Evolutionary conservation across 2,888 invertebrate species (phyloP).

Genomic region (Ormyrus pomaceus): DNA sequence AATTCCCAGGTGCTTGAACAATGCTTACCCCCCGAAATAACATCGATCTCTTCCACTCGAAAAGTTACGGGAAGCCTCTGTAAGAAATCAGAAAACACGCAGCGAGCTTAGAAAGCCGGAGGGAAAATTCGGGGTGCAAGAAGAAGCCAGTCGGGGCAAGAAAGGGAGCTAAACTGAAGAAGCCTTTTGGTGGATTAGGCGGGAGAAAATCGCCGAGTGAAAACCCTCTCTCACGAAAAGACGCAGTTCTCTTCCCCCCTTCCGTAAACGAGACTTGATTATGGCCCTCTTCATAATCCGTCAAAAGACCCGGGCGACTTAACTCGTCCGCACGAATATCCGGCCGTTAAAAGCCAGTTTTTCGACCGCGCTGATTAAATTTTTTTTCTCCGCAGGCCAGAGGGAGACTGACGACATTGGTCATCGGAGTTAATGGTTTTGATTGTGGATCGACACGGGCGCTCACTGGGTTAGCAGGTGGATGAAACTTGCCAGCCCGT

Average conservation of each 20-base stretch:
- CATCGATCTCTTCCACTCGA: background rate
- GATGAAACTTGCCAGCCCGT: too few species aligned
- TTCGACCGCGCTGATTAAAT: constrained; percentile 29
- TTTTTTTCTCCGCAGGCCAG: constrained; percentile 2
- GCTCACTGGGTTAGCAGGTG: too few species aligned
- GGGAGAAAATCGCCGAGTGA: constrained; percentile 62
- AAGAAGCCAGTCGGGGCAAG: background rate
- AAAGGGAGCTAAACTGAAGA: constrained; percentile 7
- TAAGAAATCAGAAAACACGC: constrained; percentile 12
- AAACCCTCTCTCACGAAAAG: constrained; percentile 52
- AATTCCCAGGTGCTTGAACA: background rate
- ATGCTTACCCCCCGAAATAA: too few species aligned
- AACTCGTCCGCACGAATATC: constrained; percentile 3
- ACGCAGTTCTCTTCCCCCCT: too few species aligned
- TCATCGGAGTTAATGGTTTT: too few species aligned
- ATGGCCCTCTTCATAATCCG: constrained; percentile 34
- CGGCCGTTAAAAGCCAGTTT: too few species aligned
- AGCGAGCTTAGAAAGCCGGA: constrained; percentile 35
- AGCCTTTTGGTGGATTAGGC: constrained; percentile 62
- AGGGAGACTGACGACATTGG: too few species aligned
- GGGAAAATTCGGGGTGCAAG: background rate
- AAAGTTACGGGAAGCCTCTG: background rate
- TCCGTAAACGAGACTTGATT: constrained; percentile 17
- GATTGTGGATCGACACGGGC: too few species aligned
- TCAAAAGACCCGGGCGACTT: constrained; percentile 16